These are phyloP conservation scores for Geopemphigus sp. DNA, from an alignment of 1,140 invertebrate species.

Conservation along the genomic window DNA sequence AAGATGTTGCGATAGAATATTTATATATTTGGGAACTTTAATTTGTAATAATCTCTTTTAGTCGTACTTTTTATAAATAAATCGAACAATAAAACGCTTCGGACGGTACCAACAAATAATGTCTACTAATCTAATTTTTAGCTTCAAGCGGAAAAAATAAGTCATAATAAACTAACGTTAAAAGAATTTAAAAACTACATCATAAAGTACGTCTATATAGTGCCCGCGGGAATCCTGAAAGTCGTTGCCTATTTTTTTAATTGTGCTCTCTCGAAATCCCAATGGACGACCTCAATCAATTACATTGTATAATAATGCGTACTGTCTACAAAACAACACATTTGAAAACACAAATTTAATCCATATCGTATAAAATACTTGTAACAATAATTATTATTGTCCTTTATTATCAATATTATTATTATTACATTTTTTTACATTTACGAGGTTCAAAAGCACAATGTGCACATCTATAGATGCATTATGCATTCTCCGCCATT, in stretches of 20 bases:
- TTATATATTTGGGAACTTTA: background rate
- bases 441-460: background rate
- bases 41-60: background rate
- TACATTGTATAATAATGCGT: background rate
- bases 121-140: background rate
- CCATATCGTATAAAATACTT: background rate
- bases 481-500: background rate
- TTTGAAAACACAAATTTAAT: background rate
- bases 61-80: background rate
- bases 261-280: constrained; percentile 10
- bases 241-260: constrained; percentile 6
- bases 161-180: background rate
- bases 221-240: background rate
- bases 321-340: background rate
- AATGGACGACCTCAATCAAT: constrained; percentile 18
- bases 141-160: background rate
- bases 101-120: background rate
- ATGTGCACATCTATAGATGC: background rate
- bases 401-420: background rate
- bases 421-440: background rate
- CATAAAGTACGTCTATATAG: constrained; percentile 19
- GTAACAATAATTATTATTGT: background rate
- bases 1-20: background rate
- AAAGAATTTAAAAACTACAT: constrained; percentile 22
- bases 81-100: background rate